Conservation (phyloP, 2,888 invertebrate species). For the Saturnia pavonia region DNA sequence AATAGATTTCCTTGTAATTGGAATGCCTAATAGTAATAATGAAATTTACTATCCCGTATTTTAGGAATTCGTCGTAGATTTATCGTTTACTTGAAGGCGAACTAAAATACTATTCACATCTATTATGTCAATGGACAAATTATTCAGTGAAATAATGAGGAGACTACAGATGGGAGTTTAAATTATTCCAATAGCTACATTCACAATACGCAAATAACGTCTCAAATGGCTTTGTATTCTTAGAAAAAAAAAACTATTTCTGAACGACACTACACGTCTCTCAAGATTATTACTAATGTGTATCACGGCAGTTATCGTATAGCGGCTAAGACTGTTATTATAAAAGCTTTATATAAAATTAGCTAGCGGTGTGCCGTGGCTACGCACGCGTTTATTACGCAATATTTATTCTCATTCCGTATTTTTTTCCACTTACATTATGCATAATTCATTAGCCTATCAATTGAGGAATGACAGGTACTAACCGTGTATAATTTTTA, state of each 20-base stretch:
- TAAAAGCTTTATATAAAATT: too few species aligned
- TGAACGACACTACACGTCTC: constrained; percentile 23
- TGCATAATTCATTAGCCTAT: too few species aligned
- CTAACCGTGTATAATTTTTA: too few species aligned
- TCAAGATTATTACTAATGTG: constrained; percentile 23
- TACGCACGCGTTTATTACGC: too few species aligned
- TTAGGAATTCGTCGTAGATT: constrained; percentile 56
- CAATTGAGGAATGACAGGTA: too few species aligned
- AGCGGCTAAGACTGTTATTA: too few species aligned
- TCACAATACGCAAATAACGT: constrained; percentile 39
- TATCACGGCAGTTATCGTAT: constrained; percentile 30
- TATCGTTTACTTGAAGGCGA: constrained; percentile 57
- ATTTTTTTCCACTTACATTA: too few species aligned
- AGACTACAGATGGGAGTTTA: constrained; percentile 42
- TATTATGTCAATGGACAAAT: constrained; percentile 62
- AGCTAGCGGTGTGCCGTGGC: too few species aligned
- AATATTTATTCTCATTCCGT: too few species aligned
- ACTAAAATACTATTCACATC: constrained; percentile 53
- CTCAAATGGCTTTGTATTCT: constrained; percentile 33
- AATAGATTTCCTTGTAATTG: not conserved
- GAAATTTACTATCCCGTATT: constrained; percentile 23
- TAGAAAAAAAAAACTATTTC: constrained; percentile 28
- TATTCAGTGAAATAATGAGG: constrained; percentile 55
- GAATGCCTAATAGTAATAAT: not conserved
- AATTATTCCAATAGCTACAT: constrained; percentile 40